These are phyloP conservation scores for Corythornis madagascariensis DNA, from an alignment of 2,113 vertebrate species.

Conservation along the genomic window DNA sequence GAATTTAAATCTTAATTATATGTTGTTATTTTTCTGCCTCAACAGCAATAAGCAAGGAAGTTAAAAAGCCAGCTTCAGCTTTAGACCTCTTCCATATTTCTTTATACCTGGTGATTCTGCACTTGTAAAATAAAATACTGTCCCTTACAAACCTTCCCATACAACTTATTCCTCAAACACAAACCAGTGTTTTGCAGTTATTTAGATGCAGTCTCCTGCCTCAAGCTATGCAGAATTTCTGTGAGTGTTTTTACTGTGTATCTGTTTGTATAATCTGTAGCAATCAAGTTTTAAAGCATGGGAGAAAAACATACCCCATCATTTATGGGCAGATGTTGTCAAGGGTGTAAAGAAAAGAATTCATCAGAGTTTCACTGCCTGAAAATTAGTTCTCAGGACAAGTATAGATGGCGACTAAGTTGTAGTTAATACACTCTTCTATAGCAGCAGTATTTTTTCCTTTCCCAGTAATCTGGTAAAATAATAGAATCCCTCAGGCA, in stretches of 20 bases:
- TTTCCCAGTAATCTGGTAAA: background rate
- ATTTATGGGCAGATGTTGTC: background rate
- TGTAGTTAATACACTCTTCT: background rate
- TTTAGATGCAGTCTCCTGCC: background rate
- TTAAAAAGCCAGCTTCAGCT: background rate
- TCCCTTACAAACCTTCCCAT: background rate
- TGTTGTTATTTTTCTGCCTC: background rate
- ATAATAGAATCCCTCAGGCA: background rate
- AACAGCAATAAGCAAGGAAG: background rate
- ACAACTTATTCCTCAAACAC: background rate
- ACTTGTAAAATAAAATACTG: background rate
- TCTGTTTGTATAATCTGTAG: background rate
- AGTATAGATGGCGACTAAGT: background rate
- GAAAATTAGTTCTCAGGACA: background rate
- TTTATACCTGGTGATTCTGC: background rate
- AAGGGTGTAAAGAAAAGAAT: background rate
- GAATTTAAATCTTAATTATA: background rate
- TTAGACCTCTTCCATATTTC: background rate
- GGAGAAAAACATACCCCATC: background rate
- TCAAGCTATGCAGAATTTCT: background rate
- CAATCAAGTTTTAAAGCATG: background rate
- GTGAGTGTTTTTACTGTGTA: background rate
- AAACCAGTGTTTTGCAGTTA: background rate
- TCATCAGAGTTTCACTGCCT: background rate
- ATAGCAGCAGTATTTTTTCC: background rate